Percentiles rank a stretch among this genome's conserved stretches.
These are phyloP conservation scores for Pteropus alecto DNA, from an alignment of 2,113 vertebrate species.

Conservation along the genomic window DNA sequence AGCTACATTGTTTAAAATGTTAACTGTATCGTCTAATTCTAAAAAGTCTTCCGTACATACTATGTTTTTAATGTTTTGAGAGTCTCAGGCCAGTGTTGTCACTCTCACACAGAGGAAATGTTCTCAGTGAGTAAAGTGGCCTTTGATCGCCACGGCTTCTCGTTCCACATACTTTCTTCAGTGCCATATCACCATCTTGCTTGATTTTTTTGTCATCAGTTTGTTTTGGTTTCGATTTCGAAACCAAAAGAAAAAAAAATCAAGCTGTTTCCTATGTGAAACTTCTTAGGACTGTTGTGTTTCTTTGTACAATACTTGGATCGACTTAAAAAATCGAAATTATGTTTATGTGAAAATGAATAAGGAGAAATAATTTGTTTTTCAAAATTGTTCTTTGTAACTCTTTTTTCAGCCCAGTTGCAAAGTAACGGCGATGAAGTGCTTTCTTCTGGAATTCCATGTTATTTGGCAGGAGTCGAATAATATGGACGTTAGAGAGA, in stretches of 20 bases:
- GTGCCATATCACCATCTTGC: not conserved
- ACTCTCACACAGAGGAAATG: not conserved
- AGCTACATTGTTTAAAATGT: not conserved
- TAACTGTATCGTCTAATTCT: not conserved
- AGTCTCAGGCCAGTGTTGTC: not conserved
- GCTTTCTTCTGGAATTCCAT: slow-evolving; percentile 80
- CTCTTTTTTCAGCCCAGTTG: slow-evolving; percentile 78
- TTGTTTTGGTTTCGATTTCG: slow-evolving; percentile 30
- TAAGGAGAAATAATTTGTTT: not conserved
- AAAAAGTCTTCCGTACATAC: not conserved
- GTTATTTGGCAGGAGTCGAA: slow-evolving; percentile 79
- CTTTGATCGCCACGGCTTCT: not conserved
- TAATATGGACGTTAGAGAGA: accelerated
- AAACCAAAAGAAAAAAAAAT: not conserved
- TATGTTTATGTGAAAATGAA: not conserved
- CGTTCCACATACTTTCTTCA: not conserved
- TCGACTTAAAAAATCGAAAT: not conserved
- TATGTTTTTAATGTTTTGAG: not conserved
- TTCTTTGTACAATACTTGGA: slow-evolving; percentile 9
- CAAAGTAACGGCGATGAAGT: slow-evolving; percentile 79
- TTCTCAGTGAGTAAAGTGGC: not conserved
- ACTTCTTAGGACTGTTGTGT: not conserved
- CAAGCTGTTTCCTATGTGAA: not conserved
- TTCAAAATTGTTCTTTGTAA: slow-evolving; percentile 3
- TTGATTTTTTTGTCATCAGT: not conserved